A percentile compares a stretch with the other conserved stretches of the same genome.
phyloP scores from a whole-genome alignment of 2,888 invertebrate species.

The Nemoura dubitans region DNA sequence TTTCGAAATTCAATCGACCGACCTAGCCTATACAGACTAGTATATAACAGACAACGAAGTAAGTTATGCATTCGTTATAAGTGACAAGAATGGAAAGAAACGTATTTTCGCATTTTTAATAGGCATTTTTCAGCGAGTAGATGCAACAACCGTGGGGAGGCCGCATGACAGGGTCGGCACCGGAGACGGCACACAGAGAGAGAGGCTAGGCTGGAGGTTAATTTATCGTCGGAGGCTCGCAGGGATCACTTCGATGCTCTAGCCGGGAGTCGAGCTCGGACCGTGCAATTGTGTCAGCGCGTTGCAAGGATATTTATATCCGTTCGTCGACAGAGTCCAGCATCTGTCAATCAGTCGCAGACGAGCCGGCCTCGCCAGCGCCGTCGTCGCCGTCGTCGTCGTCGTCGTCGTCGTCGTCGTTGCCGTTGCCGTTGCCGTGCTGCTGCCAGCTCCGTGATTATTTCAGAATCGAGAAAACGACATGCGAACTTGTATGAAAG shows the following conservation, averaged over 20 bases:
- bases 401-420: too few species aligned
- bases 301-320: conserved; percentile 1
- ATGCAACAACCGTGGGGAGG: neutral
- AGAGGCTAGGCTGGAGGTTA: neutral
- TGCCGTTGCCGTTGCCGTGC: too few species aligned
- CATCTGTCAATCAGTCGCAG: neutral
- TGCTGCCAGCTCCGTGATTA: neutral
- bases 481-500: neutral
- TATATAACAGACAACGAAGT: neutral
- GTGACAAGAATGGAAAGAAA: neutral
- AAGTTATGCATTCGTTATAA: neutral
- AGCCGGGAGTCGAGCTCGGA: neutral
- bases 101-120: conserved; percentile 1
- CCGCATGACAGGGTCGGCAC: neutral
- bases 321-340: neutral
- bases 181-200: neutral
- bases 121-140: neutral
- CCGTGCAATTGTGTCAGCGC: conserved; percentile 14
- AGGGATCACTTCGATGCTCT: neutral
- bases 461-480: neutral
- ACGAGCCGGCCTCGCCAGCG: neutral
- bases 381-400: too few species aligned
- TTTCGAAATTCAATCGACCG: neutral
- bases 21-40: neutral
- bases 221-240: neutral